Evolutionary conservation across 1,140 invertebrate genomes (phyloP).

Genomic region (Cheumatopsyche charites): DNA sequence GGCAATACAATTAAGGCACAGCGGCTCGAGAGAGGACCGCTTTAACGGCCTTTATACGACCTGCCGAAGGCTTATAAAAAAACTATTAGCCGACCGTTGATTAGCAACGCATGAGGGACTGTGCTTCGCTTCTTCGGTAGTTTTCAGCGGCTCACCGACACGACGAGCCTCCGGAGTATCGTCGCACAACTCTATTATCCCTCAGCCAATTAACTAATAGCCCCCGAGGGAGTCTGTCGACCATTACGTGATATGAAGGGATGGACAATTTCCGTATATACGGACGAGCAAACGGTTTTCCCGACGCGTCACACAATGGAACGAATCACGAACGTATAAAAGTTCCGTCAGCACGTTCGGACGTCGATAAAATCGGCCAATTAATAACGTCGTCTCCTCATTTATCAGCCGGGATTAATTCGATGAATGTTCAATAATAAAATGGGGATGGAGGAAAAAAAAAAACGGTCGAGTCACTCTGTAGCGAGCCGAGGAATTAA

Average conservation of each 20-base stretch:
- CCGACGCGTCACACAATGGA: neutral
- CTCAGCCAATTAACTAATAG: constrained; percentile 32
- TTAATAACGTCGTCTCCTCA: too few relatives aligned
- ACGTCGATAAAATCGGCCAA: too few relatives aligned
- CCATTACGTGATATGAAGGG: constrained; percentile 34
- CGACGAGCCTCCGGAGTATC: constrained; percentile 25
- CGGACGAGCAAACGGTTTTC: constrained; percentile 5
- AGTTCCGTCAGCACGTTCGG: neutral
- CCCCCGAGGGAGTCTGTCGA: neutral
- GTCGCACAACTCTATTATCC: constrained; percentile 30
- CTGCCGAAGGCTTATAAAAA: too few relatives aligned
- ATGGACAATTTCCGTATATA: constrained; percentile 22
- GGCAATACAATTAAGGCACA: too few relatives aligned
- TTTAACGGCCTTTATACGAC: too few relatives aligned
- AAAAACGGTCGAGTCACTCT: neutral
- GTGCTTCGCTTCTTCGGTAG: neutral
- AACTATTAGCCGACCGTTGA: neutral
- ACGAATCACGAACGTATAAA: neutral
- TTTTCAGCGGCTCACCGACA: neutral
- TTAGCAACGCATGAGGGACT: neutral
- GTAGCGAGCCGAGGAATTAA: constrained; percentile 1
- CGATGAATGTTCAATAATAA: neutral
- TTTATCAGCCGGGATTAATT: too few relatives aligned
- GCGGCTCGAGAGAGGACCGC: too few relatives aligned
- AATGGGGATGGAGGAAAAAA: neutral